Percentiles rank a stretch among this genome's conserved stretches.
Evolutionary conservation across 2,797 vertebrate genomes (phyloP).

Genomic region (Microcaecilia unicolor): DNA sequence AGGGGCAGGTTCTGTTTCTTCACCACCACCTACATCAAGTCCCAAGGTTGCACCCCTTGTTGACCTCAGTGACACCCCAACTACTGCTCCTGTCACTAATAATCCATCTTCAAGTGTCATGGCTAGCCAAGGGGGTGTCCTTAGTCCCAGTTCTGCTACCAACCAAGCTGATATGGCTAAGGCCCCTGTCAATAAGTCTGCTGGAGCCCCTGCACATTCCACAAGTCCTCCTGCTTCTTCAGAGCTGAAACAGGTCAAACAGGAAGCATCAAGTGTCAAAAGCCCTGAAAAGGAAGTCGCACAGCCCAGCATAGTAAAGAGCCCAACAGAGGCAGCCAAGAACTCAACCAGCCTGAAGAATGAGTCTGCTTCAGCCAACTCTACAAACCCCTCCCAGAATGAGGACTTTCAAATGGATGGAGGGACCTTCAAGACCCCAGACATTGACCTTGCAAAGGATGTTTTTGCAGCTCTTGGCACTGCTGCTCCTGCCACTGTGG

Average conservation of each 20-base stretch:
- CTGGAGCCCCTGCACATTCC: conserved; percentile 28
- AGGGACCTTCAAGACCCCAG: conserved; percentile 81
- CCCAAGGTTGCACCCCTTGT: conserved; percentile 79
- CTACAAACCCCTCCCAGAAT: conserved; percentile 62
- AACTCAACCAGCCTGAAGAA: conserved; percentile 67
- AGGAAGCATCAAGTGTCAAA: conserved; percentile 52
- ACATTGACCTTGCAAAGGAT: conserved; percentile 84
- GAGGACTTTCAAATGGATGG: conserved; percentile 88
- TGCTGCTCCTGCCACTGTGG: conserved; percentile 48
- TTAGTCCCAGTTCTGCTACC: conserved; percentile 37
- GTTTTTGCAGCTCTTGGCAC: conserved; percentile 81
- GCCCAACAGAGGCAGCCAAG: conserved; percentile 53
- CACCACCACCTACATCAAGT: conserved; percentile 40
- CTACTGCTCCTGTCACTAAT: conserved; percentile 31
- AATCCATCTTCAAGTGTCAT: conserved; percentile 47
- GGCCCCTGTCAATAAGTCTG: conserved; percentile 38
- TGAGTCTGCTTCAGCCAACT: conserved; percentile 56
- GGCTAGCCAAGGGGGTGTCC: conserved; percentile 47
- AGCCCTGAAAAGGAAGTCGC: conserved; percentile 54
- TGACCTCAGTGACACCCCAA: conserved; percentile 78
- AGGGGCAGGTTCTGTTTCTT: conserved; percentile 32
- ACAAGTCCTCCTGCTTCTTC: conserved; percentile 35
- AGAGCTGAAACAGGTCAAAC: conserved; percentile 46
- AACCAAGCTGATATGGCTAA: conserved; percentile 40
- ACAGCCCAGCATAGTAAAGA: conserved; percentile 51